Conservation (phyloP, 1,140 invertebrate genomes). For the Mesaphorura yosii region DNA sequence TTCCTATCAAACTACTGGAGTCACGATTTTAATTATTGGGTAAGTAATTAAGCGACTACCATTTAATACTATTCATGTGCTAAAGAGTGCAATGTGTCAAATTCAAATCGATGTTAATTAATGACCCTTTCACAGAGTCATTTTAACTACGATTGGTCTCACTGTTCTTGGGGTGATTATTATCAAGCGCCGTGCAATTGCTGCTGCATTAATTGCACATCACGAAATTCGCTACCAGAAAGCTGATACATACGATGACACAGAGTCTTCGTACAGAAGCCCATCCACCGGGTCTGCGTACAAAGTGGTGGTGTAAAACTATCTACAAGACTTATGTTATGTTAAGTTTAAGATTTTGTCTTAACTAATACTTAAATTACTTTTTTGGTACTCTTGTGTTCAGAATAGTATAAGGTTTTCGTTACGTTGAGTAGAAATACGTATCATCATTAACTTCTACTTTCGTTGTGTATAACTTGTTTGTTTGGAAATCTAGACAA, state of each 20-base stretch:
- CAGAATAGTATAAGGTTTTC: no score
- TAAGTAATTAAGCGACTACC: slow-evolving; percentile 5
- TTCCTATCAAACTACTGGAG: slow-evolving; percentile 16
- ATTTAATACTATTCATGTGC: background rate
- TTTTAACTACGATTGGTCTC: slow-evolving; percentile 21
- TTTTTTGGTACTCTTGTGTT: no score
- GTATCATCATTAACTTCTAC: background rate
- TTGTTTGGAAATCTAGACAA: no score
- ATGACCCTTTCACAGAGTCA: slow-evolving; percentile 17
- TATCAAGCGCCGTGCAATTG: slow-evolving; percentile 27
- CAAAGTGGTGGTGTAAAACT: no score
- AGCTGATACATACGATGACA: slow-evolving; percentile 22
- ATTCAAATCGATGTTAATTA: background rate
- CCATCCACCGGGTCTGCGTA: no score
- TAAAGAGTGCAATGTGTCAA: background rate
- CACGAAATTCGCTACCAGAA: slow-evolving; percentile 28
- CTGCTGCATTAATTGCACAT: slow-evolving; percentile 16
- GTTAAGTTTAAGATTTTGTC: no score
- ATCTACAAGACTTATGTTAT: no score
- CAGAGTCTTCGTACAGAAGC: slow-evolving; percentile 1
- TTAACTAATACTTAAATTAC: no score
- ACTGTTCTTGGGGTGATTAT: slow-evolving; percentile 24
- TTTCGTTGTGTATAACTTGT: background rate
- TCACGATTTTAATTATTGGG: slow-evolving; percentile 27
- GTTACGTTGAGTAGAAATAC: background rate